These are phyloP conservation scores for Megaustenia siamemsis DNA, from an alignment of 2,888 invertebrate species.

Conservation along the genomic window DNA sequence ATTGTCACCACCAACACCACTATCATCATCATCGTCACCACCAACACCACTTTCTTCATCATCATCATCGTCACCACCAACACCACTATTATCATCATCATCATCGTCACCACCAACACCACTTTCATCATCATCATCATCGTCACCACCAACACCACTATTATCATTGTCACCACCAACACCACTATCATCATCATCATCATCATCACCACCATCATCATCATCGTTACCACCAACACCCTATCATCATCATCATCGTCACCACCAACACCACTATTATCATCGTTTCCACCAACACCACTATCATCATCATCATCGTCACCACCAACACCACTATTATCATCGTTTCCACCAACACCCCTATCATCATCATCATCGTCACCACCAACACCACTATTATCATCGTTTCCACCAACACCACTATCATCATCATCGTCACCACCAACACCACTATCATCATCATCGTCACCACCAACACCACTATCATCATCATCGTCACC, in stretches of 20 bases:
- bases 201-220: not conserved
- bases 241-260: not conserved
- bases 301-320: not conserved
- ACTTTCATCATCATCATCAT: no score
- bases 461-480: slow-evolving; percentile 21
- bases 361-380: not conserved
- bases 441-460: slow-evolving; percentile 35
- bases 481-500: slow-evolving; percentile 24
- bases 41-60: not conserved
- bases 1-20: not conserved
- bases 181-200: no score
- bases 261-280: slow-evolving; percentile 3
- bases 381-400: not conserved
- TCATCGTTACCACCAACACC: not conserved
- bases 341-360: slow-evolving; percentile 5
- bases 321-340: not conserved
- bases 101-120: no score
- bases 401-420: not conserved
- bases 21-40: not conserved
- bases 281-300: slow-evolving; percentile 8
- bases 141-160: not conserved
- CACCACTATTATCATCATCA: no score
- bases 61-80: not conserved
- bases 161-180: no score
- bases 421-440: slow-evolving; percentile 23